Percentiles rank a stretch among this genome's conserved stretches.
phyloP scores from a whole-genome alignment of 2,797 vertebrate genomes.

The Podarcis lilfordi region DNA sequence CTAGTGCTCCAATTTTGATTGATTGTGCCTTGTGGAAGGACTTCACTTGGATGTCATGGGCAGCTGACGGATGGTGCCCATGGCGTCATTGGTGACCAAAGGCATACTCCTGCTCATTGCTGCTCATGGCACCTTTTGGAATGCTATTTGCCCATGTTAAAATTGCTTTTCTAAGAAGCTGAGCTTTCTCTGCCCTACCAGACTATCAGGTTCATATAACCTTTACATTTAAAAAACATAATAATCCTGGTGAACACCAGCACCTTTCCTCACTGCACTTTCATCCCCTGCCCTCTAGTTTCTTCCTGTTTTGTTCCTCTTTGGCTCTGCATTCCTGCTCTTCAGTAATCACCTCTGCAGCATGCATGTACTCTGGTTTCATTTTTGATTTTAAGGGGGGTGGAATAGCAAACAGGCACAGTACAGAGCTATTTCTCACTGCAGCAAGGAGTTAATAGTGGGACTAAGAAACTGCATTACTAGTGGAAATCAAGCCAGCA shows the following conservation, averaged over 20 bases:
- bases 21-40: not conserved
- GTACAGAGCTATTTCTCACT: not conserved
- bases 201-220: not conserved
- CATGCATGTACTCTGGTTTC: not conserved
- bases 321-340: not conserved
- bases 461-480: not conserved
- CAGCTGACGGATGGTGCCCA: not conserved
- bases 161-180: not conserved
- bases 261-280: not conserved
- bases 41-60: not conserved
- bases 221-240: not conserved
- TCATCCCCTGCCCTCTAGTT: not conserved
- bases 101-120: not conserved
- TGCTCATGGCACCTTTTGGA: not conserved
- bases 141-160: not conserved
- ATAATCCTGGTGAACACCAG: not conserved
- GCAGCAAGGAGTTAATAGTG: not conserved
- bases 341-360: not conserved
- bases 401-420: not conserved
- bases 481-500: not conserved
- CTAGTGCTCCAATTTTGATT: not conserved
- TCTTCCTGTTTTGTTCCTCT: no score
- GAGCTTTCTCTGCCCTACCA: not conserved
- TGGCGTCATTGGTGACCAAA: not conserved
- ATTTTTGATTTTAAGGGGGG: not conserved